A percentile compares a stretch with the other conserved stretches of the same genome.
These are phyloP conservation scores for Alitta virens DNA, from an alignment of 2,888 invertebrate species.

Conservation along the genomic window DNA sequence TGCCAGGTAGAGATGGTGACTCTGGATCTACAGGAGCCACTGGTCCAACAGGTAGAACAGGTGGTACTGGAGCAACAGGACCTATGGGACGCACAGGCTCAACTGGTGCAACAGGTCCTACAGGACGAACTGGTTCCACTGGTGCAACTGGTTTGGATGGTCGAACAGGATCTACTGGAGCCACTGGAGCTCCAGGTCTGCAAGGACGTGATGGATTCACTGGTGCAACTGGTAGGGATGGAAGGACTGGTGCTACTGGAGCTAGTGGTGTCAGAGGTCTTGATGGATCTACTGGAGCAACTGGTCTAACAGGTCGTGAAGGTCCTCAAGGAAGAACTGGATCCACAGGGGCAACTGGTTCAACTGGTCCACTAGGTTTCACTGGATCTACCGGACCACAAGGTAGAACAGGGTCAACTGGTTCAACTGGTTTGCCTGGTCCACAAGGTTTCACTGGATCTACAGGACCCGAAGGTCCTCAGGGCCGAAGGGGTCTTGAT, in stretches of 20 bases:
- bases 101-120: slow-evolving; percentile 21
- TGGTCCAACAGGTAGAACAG: slow-evolving; percentile 18
- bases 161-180: slow-evolving; percentile 10
- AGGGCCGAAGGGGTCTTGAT: slow-evolving; percentile 10
- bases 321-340: slow-evolving; percentile 11
- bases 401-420: slow-evolving; percentile 23
- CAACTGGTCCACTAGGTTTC: slow-evolving; percentile 8
- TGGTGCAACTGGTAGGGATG: slow-evolving; percentile 10
- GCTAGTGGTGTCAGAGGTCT: slow-evolving; percentile 6
- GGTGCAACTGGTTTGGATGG: slow-evolving; percentile 17
- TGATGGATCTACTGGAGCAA: slow-evolving; percentile 10
- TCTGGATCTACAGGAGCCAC: slow-evolving; percentile 11
- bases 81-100: slow-evolving; percentile 7
- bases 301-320: slow-evolving; percentile 8
- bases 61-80: slow-evolving; percentile 24
- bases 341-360: slow-evolving; percentile 13
- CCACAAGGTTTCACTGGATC: slow-evolving; percentile 14
- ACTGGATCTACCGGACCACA: slow-evolving; percentile 16
- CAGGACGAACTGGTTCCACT: slow-evolving; percentile 9
- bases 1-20: background rate
- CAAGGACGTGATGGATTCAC: slow-evolving; percentile 17
- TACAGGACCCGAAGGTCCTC: slow-evolving; percentile 16
- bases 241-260: slow-evolving; percentile 12
- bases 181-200: slow-evolving; percentile 16
- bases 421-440: slow-evolving; percentile 18